Percentiles rank a stretch among this genome's conserved stretches.
Conservation (phyloP, 2,797 vertebrate genomes). For the Podargus strigoides region DNA sequence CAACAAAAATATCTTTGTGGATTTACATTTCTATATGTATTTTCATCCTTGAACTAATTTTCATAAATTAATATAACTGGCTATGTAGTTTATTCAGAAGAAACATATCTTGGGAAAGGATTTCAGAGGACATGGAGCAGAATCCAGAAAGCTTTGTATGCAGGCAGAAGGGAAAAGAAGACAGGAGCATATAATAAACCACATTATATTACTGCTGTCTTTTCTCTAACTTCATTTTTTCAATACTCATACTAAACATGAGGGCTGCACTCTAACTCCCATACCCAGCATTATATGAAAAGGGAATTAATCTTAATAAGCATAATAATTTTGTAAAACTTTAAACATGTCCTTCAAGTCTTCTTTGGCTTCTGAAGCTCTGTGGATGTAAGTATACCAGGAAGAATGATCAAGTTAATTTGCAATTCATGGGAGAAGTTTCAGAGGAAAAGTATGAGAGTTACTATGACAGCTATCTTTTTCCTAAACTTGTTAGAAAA, state of each 20-base stretch:
- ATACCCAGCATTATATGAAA: background rate
- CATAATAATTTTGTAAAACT: background rate
- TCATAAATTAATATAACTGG: background rate
- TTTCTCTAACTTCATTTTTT: background rate
- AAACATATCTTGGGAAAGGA: background rate
- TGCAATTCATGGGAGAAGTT: background rate
- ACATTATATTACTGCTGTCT: rapidly evolving
- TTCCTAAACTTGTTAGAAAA: background rate
- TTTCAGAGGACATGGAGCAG: background rate
- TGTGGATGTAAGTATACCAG: background rate
- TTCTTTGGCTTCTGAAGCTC: background rate
- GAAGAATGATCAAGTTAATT: background rate
- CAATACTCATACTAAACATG: background rate
- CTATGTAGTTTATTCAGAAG: background rate
- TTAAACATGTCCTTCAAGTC: background rate
- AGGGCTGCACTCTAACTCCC: background rate
- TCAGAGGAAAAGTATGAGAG: background rate
- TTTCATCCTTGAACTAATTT: background rate
- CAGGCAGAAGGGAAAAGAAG: background rate
- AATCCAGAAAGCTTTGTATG: background rate
- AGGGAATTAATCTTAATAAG: background rate
- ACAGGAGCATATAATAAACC: background rate
- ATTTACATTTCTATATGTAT: background rate
- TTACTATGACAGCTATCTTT: background rate
- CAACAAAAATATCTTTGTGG: background rate